These are phyloP conservation scores for Malacoctenus gilli DNA, from an alignment of 2,797 vertebrate genomes.

Conservation along the genomic window DNA sequence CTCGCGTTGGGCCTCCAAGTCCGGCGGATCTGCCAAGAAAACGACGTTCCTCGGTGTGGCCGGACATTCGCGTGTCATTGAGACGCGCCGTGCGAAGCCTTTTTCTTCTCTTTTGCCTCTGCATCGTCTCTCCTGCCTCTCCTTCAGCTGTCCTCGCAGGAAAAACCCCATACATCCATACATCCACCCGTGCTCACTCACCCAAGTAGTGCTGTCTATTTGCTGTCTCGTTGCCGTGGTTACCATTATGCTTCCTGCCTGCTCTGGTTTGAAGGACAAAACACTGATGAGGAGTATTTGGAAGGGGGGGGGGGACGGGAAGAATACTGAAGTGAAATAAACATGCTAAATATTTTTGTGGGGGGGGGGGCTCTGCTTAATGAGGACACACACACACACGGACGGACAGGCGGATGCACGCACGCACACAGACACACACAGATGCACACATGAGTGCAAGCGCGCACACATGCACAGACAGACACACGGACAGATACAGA, in stretches of 20 bases:
- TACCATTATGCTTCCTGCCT: constrained; percentile 72
- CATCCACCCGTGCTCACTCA: constrained; percentile 46
- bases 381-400: too few species aligned
- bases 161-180: constrained; percentile 37
- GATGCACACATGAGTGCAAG: constrained; percentile 3
- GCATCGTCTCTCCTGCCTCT: constrained; percentile 31
- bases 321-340: too few species aligned
- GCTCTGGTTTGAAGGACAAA: constrained; percentile 78
- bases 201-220: constrained; percentile 53
- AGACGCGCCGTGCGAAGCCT: constrained; percentile 26
- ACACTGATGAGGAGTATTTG: constrained; percentile 53
- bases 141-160: constrained; percentile 45
- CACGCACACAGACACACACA: constrained; percentile 7
- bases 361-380: too few species aligned
- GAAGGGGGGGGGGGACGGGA: constrained; percentile 11
- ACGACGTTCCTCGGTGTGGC: constrained; percentile 27
- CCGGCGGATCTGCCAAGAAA: constrained; percentile 49
- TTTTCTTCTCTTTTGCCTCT: constrained; percentile 34
- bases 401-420: too few species aligned
- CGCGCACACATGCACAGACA: constrained; percentile 10
- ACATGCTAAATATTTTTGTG: too few species aligned
- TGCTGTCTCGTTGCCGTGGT: constrained; percentile 77
- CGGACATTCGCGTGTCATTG: constrained; percentile 7
- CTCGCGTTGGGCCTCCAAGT: constrained; percentile 40
- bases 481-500: constrained; percentile 15